Percentiles rank a stretch among this genome's conserved stretches.
Conservation (phyloP, 1,140 invertebrate genomes). For the Gerris buenoi region DNA sequence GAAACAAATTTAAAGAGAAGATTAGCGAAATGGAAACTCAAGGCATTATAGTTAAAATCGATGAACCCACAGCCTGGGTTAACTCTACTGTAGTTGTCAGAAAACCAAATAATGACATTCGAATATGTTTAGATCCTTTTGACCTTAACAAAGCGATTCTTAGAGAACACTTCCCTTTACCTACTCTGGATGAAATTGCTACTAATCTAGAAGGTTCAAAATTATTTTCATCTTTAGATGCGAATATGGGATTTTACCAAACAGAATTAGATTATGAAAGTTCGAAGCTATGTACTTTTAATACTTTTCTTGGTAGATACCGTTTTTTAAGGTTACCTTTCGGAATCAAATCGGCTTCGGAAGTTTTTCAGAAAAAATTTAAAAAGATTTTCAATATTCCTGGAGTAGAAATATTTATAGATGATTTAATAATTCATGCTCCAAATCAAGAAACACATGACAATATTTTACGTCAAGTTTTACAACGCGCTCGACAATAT, state of each 20-base stretch:
- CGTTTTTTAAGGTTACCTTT: slow-evolving; percentile 30
- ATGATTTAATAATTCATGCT: neutral
- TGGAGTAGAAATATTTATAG: neutral
- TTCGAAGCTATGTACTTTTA: slow-evolving; percentile 31
- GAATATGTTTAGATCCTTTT: slow-evolving; percentile 25
- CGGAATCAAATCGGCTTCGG: slow-evolving; percentile 27
- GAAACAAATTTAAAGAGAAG: slow-evolving; percentile 13
- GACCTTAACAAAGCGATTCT: slow-evolving; percentile 25
- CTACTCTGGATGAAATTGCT: slow-evolving; percentile 18
- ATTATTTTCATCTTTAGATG: slow-evolving; percentile 14
- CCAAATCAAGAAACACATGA: neutral
- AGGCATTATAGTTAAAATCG: slow-evolving; percentile 18
- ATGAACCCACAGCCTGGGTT: slow-evolving; percentile 28
- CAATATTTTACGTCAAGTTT: neutral
- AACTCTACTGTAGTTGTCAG: neutral
- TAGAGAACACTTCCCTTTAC: slow-evolving; percentile 17
- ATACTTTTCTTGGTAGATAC: slow-evolving; percentile 29
- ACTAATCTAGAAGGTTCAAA: slow-evolving; percentile 13
- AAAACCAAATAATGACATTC: slow-evolving; percentile 19
- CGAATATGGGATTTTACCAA: slow-evolving; percentile 31
- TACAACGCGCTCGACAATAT: neutral
- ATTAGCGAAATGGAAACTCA: slow-evolving; percentile 22
- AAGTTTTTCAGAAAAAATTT: neutral
- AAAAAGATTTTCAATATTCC: neutral
- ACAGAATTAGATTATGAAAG: slow-evolving; percentile 28